Base-by-base conservation (phyloP, 2,113 vertebrate species). In the Proteles cristata region DNA sequence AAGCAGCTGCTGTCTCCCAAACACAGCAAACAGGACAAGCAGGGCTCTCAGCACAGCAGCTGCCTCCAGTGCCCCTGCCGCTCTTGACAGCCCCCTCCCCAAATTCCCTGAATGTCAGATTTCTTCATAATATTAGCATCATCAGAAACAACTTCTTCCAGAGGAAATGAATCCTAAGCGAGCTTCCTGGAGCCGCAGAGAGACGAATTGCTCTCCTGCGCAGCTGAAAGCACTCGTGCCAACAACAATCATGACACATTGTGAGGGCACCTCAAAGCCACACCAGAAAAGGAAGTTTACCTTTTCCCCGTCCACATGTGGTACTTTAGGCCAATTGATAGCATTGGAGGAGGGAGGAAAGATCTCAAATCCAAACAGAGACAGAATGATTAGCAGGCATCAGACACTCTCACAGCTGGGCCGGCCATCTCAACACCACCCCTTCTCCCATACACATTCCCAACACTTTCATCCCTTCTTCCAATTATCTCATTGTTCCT, bases 131-230 rank as follows among this genome's bases (percentile, higher is more conserved):
- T 35, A 80, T 45, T 17, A 66, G 55, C 68, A 39, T 87, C 48
- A 33, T 76, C 92, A 43, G 88, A 80, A 96, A 80, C 50, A 92
- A 87, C 25, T 39, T 84, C 39, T 16, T 58, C 43, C 80, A 86
- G 45, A 77, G 68, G 45, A 84, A 96, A 69, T 14, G 28, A 16
- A 55, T 77, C 35, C 11, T 73, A 68, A 93, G 88, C 61, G 79
- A 86, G 89, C 33, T 85, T 94, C 61, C 35, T 4, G 12, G 68
- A 25, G 35, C 39, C 80, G 65, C 14, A 77, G 23, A 33, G 53
- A 95, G 31, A 92, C 8, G 50, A 45, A 88, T 17, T 61, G 69
- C 45, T 95, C 83, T 81, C 85, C 5, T 61, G 53, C 93, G 71
- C 10, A 21, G 14, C 35, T 65, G 28, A 69, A 84, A 28, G 17